Percentiles rank a stretch among this genome's conserved stretches.
These are phyloP conservation scores for Drosophila nikananu DNA, from an alignment of 1,140 invertebrate species.

Conservation along the genomic window DNA sequence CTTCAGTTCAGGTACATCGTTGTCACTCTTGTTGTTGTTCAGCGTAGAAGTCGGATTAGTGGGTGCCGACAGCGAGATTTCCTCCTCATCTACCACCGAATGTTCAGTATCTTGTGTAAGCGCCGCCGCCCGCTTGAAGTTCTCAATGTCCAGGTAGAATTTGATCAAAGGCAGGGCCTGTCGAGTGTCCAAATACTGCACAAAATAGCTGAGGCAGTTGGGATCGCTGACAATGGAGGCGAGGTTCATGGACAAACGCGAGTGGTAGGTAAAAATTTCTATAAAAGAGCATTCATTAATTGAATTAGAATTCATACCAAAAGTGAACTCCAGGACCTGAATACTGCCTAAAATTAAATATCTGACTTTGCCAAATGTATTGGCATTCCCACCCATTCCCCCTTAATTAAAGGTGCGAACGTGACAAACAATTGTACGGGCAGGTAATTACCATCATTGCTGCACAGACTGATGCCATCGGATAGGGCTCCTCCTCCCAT, in stretches of 20 bases:
- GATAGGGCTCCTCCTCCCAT: slow-evolving; percentile 44
- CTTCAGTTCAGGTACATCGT: slow-evolving; percentile 84
- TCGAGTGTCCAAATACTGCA: slow-evolving; percentile 90
- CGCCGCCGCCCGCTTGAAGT: slow-evolving; percentile 86
- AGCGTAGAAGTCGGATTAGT: slow-evolving; percentile 7
- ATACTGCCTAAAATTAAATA: too few species aligned
- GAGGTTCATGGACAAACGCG: slow-evolving; percentile 87
- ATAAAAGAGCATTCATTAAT: background rate
- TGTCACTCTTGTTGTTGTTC: slow-evolving; percentile 45
- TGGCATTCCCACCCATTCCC: background rate
- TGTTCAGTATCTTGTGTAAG: slow-evolving; percentile 23
- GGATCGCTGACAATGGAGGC: slow-evolving; percentile 89
- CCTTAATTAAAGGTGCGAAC: slow-evolving; percentile 12
- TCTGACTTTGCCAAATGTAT: background rate
- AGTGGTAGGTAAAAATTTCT: slow-evolving; percentile 79
- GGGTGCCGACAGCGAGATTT: background rate
- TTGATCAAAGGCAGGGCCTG: slow-evolving; percentile 87
- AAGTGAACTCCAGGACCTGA: background rate
- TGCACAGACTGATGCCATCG: slow-evolving; percentile 64
- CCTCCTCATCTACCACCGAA: slow-evolving; percentile 1
- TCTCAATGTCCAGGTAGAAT: slow-evolving; percentile 91
- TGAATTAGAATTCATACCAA: background rate
- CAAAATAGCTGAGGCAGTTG: slow-evolving; percentile 90
- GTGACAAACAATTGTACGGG: slow-evolving; percentile 23
- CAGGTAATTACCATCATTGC: slow-evolving; percentile 71